These are phyloP conservation scores for Hydropsyche tenuis DNA, from an alignment of 1,140 invertebrate species.

Conservation along the genomic window DNA sequence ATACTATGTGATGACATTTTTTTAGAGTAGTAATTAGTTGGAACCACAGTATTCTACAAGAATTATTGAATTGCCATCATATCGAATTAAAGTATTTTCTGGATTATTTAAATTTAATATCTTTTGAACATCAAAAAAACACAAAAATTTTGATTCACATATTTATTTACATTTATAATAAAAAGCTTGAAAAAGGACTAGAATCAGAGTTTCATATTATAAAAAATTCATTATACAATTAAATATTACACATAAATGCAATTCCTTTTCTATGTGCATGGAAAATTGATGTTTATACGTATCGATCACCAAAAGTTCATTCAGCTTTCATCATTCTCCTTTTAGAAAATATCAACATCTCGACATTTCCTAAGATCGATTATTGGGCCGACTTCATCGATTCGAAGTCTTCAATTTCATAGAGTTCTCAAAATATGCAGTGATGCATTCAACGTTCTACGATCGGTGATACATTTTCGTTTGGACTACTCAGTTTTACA, in stretches of 20 bases:
- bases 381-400: neutral
- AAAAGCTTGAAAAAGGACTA: conserved; percentile 24
- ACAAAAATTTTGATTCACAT: no score
- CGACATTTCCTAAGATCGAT: neutral
- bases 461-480: conserved; percentile 35
- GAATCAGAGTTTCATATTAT: neutral
- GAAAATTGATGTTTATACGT: neutral
- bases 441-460: conserved; percentile 43
- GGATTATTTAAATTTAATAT: no score
- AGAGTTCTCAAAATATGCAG: conserved; percentile 10
- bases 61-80: no score
- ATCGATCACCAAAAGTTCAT: neutral
- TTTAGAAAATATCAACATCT: neutral
- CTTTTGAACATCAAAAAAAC: no score
- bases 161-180: conserved; percentile 18
- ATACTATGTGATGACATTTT: no score
- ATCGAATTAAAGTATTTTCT: no score
- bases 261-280: neutral
- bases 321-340: neutral
- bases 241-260: conserved; percentile 19
- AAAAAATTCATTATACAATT: neutral
- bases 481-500: conserved; percentile 30
- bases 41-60: no score
- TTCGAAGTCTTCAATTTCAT: neutral
- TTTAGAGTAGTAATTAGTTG: no score